These are phyloP conservation scores for Acipenser transmontanus DNA, from an alignment of 2,797 vertebrate genomes.

Conservation along the genomic window DNA sequence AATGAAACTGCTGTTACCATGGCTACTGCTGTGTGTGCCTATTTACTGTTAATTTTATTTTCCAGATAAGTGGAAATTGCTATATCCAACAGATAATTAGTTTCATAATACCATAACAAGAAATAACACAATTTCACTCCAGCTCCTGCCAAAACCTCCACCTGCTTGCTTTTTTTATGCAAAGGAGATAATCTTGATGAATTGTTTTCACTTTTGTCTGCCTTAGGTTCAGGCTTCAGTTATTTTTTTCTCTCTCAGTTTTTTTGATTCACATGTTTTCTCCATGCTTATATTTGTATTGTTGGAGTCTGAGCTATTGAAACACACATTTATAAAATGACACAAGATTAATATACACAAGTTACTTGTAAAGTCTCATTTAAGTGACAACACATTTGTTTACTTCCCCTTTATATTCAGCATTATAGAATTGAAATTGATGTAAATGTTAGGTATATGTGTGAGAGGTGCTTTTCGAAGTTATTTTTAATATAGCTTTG, in stretches of 20 bases:
- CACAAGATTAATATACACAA: not conserved
- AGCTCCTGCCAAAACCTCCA: constrained; percentile 6
- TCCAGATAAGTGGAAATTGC: constrained; percentile 20
- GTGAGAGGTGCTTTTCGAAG: too few relatives aligned
- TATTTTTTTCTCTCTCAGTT: not conserved
- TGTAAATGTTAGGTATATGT: not conserved
- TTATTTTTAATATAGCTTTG: too few relatives aligned
- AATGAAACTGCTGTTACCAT: constrained; percentile 14
- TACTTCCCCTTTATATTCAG: constrained; percentile 6
- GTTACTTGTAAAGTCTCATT: too few relatives aligned
- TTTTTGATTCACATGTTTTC: too few relatives aligned
- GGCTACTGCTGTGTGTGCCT: constrained; percentile 11
- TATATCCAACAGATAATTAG: constrained; percentile 23
- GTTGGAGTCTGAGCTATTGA: too few relatives aligned
- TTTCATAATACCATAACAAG: constrained; percentile 21
- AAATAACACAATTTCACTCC: constrained; percentile 17
- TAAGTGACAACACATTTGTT: constrained; percentile 1
- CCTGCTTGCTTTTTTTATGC: constrained; percentile 14
- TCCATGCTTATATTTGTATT: too few relatives aligned
- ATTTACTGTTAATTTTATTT: constrained; percentile 18
- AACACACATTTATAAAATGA: not conserved
- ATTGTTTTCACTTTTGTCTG: not conserved
- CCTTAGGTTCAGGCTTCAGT: not conserved
- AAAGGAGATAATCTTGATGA: not conserved
- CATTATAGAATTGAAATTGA: not conserved